These are phyloP conservation scores for Sapajus apella DNA, from an alignment of 2,113 vertebrate genomes.

Conservation along the genomic window DNA sequence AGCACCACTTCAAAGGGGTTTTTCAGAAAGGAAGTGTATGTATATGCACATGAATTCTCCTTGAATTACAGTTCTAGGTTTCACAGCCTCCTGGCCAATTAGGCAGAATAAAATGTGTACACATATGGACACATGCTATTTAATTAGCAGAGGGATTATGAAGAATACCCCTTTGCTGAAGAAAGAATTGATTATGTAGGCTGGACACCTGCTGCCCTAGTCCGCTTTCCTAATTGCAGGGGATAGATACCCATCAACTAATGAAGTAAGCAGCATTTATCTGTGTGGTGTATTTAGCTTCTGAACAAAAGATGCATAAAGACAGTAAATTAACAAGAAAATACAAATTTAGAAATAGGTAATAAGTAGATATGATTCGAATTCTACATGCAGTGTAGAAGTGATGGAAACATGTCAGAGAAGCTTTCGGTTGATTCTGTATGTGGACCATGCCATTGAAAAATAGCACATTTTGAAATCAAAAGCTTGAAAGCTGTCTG, in stretches of 20 bases:
- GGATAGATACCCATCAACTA: not conserved
- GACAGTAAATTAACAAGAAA: not conserved
- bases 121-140: not conserved
- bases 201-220: constrained; percentile 43
- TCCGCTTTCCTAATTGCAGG: not conserved
- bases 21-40: constrained; percentile 12
- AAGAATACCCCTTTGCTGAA: constrained; percentile 29
- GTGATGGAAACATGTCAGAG: not conserved
- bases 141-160: constrained; percentile 48
- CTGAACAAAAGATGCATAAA: not conserved
- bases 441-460: not conserved
- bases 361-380: not conserved
- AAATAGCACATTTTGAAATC: not conserved
- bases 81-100: constrained; percentile 34
- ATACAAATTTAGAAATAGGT: constrained; percentile 1
- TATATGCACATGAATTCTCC: not conserved
- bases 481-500: not conserved
- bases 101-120: not conserved
- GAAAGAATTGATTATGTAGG: constrained; percentile 60
- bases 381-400: not conserved
- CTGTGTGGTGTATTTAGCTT: not conserved
- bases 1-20: constrained; percentile 33
- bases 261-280: not conserved
- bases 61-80: constrained; percentile 7
- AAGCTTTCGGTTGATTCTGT: not conserved